Conservation (phyloP, 2,797 vertebrate genomes). For the Toxotes lorentzi region DNA sequence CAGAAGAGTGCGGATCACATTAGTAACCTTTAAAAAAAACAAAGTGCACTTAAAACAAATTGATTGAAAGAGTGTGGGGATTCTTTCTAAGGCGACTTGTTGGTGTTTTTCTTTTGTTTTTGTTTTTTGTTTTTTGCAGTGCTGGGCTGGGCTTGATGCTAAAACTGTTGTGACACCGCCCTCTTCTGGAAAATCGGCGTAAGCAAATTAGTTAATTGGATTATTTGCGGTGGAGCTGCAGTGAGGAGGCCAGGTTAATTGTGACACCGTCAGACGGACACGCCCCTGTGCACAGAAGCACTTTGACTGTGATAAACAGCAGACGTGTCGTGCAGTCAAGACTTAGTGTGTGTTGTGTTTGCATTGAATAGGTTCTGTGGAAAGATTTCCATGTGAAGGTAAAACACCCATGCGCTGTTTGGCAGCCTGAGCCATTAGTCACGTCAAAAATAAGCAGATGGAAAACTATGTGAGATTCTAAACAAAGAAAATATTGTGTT, state of each 20-base stretch:
- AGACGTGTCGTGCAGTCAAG: background rate
- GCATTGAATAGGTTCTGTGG: background rate
- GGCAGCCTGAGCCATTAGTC: too few relatives aligned
- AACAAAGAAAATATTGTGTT: background rate
- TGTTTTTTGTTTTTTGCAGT: background rate
- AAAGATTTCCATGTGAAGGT: constrained; percentile 56
- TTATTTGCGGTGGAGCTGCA: constrained; percentile 42
- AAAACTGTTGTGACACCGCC: constrained; percentile 78
- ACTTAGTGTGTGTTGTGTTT: constrained; percentile 4
- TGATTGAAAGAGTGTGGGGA: background rate
- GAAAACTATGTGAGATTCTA: background rate
- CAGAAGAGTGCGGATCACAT: background rate
- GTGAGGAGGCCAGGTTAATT: constrained; percentile 8
- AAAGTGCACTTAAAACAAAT: background rate
- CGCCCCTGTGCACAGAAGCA: background rate
- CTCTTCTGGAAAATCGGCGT: constrained; percentile 78
- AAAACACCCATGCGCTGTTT: too few relatives aligned
- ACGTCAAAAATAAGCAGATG: background rate
- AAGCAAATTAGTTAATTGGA: constrained; percentile 75
- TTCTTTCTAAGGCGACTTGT: background rate
- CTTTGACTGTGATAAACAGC: background rate
- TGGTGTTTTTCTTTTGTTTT: background rate
- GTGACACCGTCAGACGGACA: background rate
- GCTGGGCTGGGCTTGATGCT: constrained; percentile 41
- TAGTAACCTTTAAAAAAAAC: background rate